Evolutionary conservation across 1,140 invertebrate genomes (phyloP).

Genomic region (Monomorium pharaonis): DNA sequence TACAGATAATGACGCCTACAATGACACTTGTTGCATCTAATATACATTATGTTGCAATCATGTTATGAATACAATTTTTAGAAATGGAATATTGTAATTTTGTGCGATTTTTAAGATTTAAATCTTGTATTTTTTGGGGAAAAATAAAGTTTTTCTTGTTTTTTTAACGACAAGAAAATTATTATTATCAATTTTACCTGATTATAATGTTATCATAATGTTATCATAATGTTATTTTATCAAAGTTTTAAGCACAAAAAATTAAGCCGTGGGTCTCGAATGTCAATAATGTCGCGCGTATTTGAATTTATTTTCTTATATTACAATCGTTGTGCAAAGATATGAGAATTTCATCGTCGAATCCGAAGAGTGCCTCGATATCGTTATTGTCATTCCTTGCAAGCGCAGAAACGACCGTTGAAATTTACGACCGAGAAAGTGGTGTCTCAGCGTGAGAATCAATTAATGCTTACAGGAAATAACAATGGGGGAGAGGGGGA

Average conservation of each 20-base stretch:
- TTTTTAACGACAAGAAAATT: neutral
- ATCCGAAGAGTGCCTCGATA: neutral
- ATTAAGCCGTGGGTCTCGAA: neutral
- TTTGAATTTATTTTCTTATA: conserved; percentile 28
- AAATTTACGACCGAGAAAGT: conserved; percentile 48
- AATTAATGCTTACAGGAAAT: conserved; percentile 54
- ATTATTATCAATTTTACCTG: neutral
- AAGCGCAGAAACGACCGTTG: conserved; percentile 14
- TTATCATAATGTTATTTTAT: neutral
- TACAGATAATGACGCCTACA: too few relatives aligned
- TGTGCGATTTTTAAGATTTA: too few relatives aligned
- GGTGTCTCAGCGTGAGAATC: conserved; percentile 43
- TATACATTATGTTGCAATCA: too few relatives aligned
- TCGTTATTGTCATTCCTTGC: conserved; percentile 31
- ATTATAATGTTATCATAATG: neutral
- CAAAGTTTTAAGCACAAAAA: neutral
- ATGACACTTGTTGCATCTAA: too few relatives aligned
- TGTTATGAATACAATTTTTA: too few relatives aligned
- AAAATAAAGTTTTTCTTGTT: too few relatives aligned
- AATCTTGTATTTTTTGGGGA: too few relatives aligned
- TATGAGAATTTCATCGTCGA: conserved; percentile 4
- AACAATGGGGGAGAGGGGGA: too few relatives aligned
- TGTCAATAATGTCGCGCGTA: neutral
- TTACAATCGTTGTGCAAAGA: conserved; percentile 4
- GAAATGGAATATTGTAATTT: too few relatives aligned